Evolutionary conservation across 2,888 invertebrate genomes (phyloP), one percentile per base, ranked within the genome.

Genomic region (Rhabditoides inermis): DNA sequence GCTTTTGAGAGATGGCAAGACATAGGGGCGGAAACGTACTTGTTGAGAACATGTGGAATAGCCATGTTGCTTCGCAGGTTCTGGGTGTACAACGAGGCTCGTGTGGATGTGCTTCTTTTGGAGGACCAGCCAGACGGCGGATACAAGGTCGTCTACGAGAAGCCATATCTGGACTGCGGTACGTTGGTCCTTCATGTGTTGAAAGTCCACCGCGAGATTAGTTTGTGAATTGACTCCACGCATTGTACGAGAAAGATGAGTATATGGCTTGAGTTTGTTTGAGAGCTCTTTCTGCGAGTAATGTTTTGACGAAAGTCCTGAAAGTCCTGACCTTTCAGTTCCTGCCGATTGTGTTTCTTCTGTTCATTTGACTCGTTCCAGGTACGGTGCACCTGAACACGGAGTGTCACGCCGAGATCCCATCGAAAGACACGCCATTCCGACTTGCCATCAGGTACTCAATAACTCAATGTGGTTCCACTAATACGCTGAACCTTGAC

Each of bases 161-260:
- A 72, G 53, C 70, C 70, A n/a, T 71, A 74, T 48, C 64, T 74
- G 25, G 72, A 74, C 46, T 74, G 74, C 57, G 74, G 72, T 50
- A 60, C 58, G 54, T 48, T 15, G 32, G 32, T 10, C 32, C 7
- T 15, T 32, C 32, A n/a, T n/a, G n/a, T n/a, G n/a, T n/a, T n/a
- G n/a, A n/a, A n/a, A n/a, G n/a, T n/a, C n/a, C n/a, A n/a, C n/a
- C n/a, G n/a, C n/a, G n/a, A n/a, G n/a, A n/a, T n/a, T n/a, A n/a
- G n/a, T n/a, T n/a, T n/a, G n/a, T n/a, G n/a, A n/a, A n/a, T n/a
- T n/a, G n/a, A n/a, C n/a, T n/a, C n/a, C n/a, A n/a, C n/a, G n/a
- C n/a, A n/a, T n/a, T n/a, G n/a, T n/a, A n/a, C n/a, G n/a, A n/a
- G n/a, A n/a, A n/a, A n/a, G n/a, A n/a, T n/a, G n/a, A n/a, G n/a